Evolutionary conservation across 2,113 vertebrate species (phyloP).

Genomic region (Tenrec ecaudatus): DNA sequence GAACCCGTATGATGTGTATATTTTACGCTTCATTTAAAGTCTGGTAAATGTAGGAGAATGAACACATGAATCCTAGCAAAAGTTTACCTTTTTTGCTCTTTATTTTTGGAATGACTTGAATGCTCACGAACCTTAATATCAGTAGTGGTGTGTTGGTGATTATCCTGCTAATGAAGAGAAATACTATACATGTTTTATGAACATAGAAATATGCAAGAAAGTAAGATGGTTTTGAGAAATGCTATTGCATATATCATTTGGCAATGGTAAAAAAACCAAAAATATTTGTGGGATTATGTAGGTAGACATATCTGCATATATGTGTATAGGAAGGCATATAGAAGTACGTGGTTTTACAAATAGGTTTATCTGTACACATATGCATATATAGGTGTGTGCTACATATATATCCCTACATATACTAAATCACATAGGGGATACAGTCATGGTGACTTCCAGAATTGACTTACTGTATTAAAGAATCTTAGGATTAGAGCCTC

Average conservation of each 20-base stretch:
- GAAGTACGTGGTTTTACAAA: too few species aligned
- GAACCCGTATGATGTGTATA: too few species aligned
- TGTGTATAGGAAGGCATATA: not conserved
- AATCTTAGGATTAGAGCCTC: not conserved
- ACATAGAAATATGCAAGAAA: not conserved
- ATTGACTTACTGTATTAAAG: not conserved
- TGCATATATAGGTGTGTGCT: not conserved
- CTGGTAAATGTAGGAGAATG: conserved; percentile 27
- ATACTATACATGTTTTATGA: too few species aligned
- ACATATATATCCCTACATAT: not conserved
- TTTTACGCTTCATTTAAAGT: not conserved
- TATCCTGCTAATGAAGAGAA: too few species aligned
- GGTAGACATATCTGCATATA: not conserved
- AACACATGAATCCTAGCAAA: not conserved
- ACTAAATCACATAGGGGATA: not conserved
- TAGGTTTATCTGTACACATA: not conserved
- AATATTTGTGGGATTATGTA: not conserved
- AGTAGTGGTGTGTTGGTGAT: too few species aligned
- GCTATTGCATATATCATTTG: not conserved
- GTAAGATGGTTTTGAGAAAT: not conserved
- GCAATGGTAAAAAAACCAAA: not conserved
- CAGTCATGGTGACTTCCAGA: not conserved
- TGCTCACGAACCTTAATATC: not conserved
- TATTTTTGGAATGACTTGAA: conserved; percentile 6
- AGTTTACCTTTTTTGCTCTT: conserved; percentile 1